Evolutionary conservation across 2,888 invertebrate species (phyloP), one percentile per base, ranked within the genome.

Genomic region (Arctia plantaginis): DNA sequence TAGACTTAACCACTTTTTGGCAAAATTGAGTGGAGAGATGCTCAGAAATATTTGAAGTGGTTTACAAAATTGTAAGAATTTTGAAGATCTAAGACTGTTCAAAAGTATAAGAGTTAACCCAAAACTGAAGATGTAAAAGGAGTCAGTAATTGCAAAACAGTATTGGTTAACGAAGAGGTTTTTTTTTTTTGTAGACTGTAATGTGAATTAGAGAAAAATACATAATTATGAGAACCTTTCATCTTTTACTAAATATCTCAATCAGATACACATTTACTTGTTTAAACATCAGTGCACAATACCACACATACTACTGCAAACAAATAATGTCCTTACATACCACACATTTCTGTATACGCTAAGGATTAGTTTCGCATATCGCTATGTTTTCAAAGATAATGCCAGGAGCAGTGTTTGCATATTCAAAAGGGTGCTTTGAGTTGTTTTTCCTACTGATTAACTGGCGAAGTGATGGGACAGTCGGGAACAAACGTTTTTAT

Each of bases 391-490:
- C 78, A 85, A 80, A 84, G 84, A 85, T 85, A 81, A 86, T 90
- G 92, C 88, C 89, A 88, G 87, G 84, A 87, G 87, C 92, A 92
- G 88, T 93, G 91, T 94, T 94, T 94, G 93, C 93, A 89, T 94
- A 94, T 93, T 93, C 93, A 92, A 93, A 93, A 92, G 91, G 93
- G 93, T 86, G 84, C 89, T 83, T 82, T 83, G 89, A 92, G 92
- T 93, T 85, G 94, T 93, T 94, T 93, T 94, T 93, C 90, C 90
- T 92, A 92, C 92, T 94, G 94, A 94, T 94, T 94, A 94, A 93
- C 89, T 88, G 88, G 84, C 81, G 78, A 84, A 88, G 88, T 89
- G 89, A 86, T 77, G 80, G 90, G 80, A 91, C 85, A 86, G 88
- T 80, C 83, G 77, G 69, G 80, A 30, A 82, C 82, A 88, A 76